A percentile compares a stretch with the other conserved stretches of the same genome.
phyloP scores from a whole-genome alignment of 2,888 invertebrate species.

The Cosmorhoe ocellata region DNA sequence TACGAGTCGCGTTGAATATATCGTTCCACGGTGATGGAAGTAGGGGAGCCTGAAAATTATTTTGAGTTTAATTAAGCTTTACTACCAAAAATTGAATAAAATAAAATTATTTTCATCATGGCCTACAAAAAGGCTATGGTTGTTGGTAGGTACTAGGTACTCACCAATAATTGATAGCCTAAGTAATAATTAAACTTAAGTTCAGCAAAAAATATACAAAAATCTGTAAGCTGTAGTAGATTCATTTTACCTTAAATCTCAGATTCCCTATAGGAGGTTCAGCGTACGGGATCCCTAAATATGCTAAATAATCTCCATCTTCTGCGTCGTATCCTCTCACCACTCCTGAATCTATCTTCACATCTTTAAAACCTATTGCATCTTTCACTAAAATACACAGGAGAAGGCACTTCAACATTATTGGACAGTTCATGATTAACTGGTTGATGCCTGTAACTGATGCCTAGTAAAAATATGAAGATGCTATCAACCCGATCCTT shows the following conservation, averaged over 20 bases:
- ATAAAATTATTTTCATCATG: too few relatives aligned
- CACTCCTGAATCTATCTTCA: conserved; percentile 32
- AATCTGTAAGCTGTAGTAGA: too few relatives aligned
- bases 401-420: background rate
- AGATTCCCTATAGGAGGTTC: conserved; percentile 38
- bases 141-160: too few relatives aligned
- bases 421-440: conserved; percentile 3
- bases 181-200: too few relatives aligned
- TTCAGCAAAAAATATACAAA: too few relatives aligned
- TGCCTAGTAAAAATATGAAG: too few relatives aligned
- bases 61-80: too few relatives aligned
- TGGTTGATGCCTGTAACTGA: background rate
- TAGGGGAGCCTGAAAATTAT: conserved; percentile 35
- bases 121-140: too few relatives aligned
- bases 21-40: conserved; percentile 39
- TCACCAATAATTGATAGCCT: too few relatives aligned
- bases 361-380: conserved; percentile 33
- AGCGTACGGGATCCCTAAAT: conserved; percentile 49
- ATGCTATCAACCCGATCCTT: too few relatives aligned
- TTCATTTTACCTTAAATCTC: conserved; percentile 47
- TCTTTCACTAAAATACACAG: conserved; percentile 1
- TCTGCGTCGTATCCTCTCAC: conserved; percentile 38
- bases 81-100: too few relatives aligned
- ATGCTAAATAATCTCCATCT: conserved; percentile 42
- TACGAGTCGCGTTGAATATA: conserved; percentile 39